phyloP scores from a whole-genome alignment of 2,113 vertebrate genomes.

The Engystomops pustulosus region DNA sequence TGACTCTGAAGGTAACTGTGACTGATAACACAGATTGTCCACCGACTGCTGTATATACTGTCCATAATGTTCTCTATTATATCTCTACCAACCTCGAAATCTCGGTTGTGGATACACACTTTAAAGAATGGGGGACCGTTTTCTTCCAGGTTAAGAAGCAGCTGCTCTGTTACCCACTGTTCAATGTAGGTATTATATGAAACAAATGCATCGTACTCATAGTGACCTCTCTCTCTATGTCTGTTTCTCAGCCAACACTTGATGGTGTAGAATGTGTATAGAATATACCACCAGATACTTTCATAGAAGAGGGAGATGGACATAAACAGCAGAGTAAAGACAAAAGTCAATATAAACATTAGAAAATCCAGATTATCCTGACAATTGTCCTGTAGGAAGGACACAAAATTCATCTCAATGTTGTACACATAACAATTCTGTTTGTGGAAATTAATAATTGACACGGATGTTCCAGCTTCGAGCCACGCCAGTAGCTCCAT shows the following conservation, averaged over 20 bases:
- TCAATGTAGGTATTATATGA: constrained; percentile 64
- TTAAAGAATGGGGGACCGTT: constrained; percentile 60
- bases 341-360: constrained; percentile 53
- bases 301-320: constrained; percentile 55
- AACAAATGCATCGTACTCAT: constrained; percentile 65
- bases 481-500: constrained; percentile 10
- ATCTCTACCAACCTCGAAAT: constrained; percentile 66
- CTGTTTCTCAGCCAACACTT: constrained; percentile 61
- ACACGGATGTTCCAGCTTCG: not conserved
- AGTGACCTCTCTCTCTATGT: constrained; percentile 46
- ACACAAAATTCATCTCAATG: not conserved
- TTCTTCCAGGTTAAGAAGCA: constrained; percentile 63
- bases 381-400: not conserved
- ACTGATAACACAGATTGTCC: constrained; percentile 64
- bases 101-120: constrained; percentile 64
- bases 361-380: constrained; percentile 7
- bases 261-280: constrained; percentile 60
- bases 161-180: constrained; percentile 62
- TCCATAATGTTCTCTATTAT: constrained; percentile 67
- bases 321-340: constrained; percentile 51
- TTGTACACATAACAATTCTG: constrained; percentile 39
- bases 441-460: not conserved
- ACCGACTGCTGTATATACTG: constrained; percentile 63
- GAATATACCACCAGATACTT: constrained; percentile 63
- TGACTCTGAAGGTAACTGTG: constrained; percentile 64